Evolutionary conservation across 2,797 vertebrate genomes (phyloP).

Genomic region (Holocentrus rufus): DNA sequence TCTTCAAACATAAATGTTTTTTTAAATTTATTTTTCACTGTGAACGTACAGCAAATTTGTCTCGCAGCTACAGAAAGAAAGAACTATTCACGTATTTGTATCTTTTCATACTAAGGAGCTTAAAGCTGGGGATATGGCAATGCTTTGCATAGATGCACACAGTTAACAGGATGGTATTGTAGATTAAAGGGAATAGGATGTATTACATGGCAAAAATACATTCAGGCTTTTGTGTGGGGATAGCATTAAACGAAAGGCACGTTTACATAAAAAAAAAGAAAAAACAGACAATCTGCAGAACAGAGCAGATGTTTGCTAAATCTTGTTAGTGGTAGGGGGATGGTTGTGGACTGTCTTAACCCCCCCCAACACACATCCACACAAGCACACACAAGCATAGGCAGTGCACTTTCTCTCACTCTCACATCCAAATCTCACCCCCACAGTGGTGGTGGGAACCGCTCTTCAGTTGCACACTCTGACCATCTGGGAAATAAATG

Average conservation of each 20-base stretch:
- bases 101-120: slow-evolving; percentile 51
- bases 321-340: slow-evolving; percentile 15
- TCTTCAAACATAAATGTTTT: slow-evolving; percentile 1
- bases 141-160: slow-evolving; percentile 37
- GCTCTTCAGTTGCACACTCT: slow-evolving; percentile 31
- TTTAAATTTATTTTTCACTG: slow-evolving; percentile 27
- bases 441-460: slow-evolving; percentile 6
- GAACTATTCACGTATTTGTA: slow-evolving; percentile 43
- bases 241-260: slow-evolving; percentile 7
- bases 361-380: neutral
- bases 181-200: slow-evolving; percentile 48
- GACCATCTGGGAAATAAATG: slow-evolving; percentile 53
- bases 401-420: neutral
- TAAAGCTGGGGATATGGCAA: slow-evolving; percentile 34
- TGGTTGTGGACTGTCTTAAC: neutral
- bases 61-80: slow-evolving; percentile 11
- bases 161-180: slow-evolving; percentile 44
- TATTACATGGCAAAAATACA: slow-evolving; percentile 44
- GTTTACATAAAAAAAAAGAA: slow-evolving; percentile 41
- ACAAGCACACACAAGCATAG: slow-evolving; percentile 1
- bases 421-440: slow-evolving; percentile 11
- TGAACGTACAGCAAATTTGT: slow-evolving; percentile 32
- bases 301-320: slow-evolving; percentile 40
- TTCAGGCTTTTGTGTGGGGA: slow-evolving; percentile 26
- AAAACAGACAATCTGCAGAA: slow-evolving; percentile 20